Evolutionary conservation across 2,888 invertebrate genomes (phyloP).

Genomic region (Margaritifera margaritifera): DNA sequence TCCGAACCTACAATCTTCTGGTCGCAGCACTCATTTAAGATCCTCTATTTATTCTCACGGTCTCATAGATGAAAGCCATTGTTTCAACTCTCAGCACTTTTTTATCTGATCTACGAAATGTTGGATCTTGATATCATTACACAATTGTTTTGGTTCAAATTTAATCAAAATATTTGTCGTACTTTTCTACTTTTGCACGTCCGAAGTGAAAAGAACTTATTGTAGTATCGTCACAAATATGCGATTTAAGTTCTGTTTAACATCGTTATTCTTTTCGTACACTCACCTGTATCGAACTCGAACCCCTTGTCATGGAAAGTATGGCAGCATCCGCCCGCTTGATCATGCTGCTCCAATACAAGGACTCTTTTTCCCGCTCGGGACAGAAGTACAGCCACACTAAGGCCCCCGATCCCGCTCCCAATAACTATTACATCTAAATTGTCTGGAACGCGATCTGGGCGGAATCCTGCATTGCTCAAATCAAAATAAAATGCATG

Average conservation of each 20-base stretch:
- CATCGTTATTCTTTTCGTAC: not conserved
- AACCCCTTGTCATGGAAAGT: conserved; percentile 70
- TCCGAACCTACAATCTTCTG: too few species aligned
- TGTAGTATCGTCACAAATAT: too few species aligned
- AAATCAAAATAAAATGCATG: not conserved
- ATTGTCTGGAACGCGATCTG: conserved; percentile 48
- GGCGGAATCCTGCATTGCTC: conserved; percentile 49
- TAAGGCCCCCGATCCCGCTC: conserved; percentile 69
- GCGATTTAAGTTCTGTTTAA: too few species aligned
- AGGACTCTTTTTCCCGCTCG: conserved; percentile 68
- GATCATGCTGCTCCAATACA: conserved; percentile 72
- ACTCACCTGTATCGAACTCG: conserved; percentile 71
- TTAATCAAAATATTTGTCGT: too few species aligned
- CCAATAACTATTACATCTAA: conserved; percentile 70
- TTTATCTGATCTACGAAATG: too few species aligned
- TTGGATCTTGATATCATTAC: too few species aligned
- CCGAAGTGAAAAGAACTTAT: too few species aligned
- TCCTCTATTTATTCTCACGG: too few species aligned
- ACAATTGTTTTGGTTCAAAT: not conserved
- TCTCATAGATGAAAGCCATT: too few species aligned
- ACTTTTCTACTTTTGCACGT: too few species aligned
- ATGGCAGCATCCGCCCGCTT: conserved; percentile 71
- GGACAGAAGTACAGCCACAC: conserved; percentile 63
- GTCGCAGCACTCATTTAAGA: too few species aligned
- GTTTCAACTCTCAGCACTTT: too few species aligned